Evolutionary conservation across 2,888 invertebrate species (phyloP), one percentile per base, ranked within the genome.

Genomic region (Isoperla grammatica): DNA sequence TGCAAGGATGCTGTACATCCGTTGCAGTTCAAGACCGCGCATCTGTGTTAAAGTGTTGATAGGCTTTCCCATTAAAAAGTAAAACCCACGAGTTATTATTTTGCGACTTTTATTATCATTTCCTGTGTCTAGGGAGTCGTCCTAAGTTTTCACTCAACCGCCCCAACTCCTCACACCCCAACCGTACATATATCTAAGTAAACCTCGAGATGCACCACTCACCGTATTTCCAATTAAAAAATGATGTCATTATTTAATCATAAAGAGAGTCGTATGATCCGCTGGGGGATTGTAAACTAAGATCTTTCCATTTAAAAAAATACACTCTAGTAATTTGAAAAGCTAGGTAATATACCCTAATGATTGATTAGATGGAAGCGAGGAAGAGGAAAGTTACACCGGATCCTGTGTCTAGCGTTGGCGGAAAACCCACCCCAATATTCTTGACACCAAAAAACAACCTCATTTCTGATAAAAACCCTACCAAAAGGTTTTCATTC

Each of bases 231-330:
- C 56, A 56, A 60, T 56, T 60, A 56, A 56, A 60, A 60, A 55
- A 29, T 46, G 39, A 56, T 54, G 48, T 60, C 56, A 60, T 60
- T 60, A 60, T 48, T 56, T 60, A 60, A 56, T 60, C 56, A 60
- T 50, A 49, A 49, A 29, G 49, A 23, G n/a, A 40, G 15, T 15
- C n/a, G 40, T 40, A 40, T 4, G 40, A 40, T 12, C 4, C 49
- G 5, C 15, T 11, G 8, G 40, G 40, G 55, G 35, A 55, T 55
- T 40, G 20, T 55, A n/a, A 55, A 43, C 20, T 15, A 20, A 23
- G 43, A 39, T 35, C 15, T 55, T 55, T 22, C 22, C 17, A 20
- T 43, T 42, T 19, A 42, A 55, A 55, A 54, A n/a, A 53, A 40
- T 55, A 55, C 37, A 39, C 20, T 37, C 35, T 19, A 55, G 43